phyloP scores from a whole-genome alignment of 2,888 invertebrate species.

The Rotaria socialis region DNA sequence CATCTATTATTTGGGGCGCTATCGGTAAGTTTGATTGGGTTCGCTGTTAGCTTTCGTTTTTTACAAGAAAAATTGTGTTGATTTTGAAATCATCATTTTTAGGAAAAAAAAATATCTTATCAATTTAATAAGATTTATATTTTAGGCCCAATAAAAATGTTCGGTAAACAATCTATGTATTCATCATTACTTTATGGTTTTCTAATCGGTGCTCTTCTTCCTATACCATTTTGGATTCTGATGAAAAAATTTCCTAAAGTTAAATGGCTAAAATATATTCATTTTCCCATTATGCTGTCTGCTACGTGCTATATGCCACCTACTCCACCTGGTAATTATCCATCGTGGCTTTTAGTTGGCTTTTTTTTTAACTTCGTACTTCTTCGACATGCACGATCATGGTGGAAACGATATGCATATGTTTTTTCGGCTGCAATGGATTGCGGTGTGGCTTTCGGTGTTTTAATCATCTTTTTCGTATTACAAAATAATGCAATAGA shows the following conservation, averaged over 20 bases:
- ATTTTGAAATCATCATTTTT: too few relatives aligned
- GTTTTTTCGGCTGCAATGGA: conserved; percentile 3
- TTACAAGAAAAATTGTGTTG: too few relatives aligned
- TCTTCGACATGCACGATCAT: background rate
- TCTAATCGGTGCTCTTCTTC: background rate
- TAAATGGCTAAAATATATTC: background rate
- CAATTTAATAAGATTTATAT: too few relatives aligned
- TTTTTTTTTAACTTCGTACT: background rate
- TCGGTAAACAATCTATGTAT: background rate
- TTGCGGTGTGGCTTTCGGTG: background rate
- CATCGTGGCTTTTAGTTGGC: background rate
- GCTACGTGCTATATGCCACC: background rate
- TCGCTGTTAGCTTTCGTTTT: too few relatives aligned
- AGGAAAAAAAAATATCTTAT: background rate
- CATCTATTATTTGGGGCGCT: background rate
- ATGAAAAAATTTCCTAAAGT: conserved; percentile 1
- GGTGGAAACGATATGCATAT: conserved; percentile 15
- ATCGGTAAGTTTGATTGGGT: background rate
- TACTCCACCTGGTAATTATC: background rate
- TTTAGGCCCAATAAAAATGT: background rate
- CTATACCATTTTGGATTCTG: background rate
- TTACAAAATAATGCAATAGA: background rate
- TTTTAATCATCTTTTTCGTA: background rate
- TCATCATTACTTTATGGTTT: background rate
- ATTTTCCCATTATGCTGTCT: background rate